Evolutionary conservation across 2,888 invertebrate species (phyloP).

Genomic region (Diaphora mendica): DNA sequence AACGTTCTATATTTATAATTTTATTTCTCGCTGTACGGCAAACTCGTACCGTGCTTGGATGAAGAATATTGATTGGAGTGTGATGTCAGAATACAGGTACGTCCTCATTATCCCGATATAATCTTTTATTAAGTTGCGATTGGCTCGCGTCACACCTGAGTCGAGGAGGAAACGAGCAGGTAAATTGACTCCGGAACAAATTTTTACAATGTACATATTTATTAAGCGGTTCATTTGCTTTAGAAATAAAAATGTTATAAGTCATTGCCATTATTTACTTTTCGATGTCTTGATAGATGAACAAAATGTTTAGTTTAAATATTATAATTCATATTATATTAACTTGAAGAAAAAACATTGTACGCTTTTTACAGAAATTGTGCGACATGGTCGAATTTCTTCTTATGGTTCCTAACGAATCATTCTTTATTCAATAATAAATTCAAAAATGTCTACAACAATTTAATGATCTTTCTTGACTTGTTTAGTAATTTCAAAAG

Average conservation of each 20-base stretch:
- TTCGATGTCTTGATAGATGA: no score
- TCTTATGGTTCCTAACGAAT: no score
- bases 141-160: conserved; percentile 1
- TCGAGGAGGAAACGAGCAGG: neutral
- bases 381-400: no score
- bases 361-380: no score
- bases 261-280: no score
- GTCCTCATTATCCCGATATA: conserved; percentile 11
- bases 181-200: neutral
- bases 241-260: neutral
- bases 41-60: neutral
- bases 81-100: conserved; percentile 9
- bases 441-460: no score
- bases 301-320: no score
- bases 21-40: conserved; percentile 4
- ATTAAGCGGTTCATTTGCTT: neutral
- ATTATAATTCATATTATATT: no score
- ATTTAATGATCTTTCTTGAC: no score
- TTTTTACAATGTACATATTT: neutral
- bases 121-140: neutral
- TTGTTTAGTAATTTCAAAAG: neutral
- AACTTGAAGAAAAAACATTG: no score
- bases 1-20: neutral
- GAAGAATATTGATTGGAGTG: conserved; percentile 10
- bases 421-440: no score